Conservation (phyloP, 35 echinoderm and acorn worm genomes). For the Apostichopus californicus region DNA sequence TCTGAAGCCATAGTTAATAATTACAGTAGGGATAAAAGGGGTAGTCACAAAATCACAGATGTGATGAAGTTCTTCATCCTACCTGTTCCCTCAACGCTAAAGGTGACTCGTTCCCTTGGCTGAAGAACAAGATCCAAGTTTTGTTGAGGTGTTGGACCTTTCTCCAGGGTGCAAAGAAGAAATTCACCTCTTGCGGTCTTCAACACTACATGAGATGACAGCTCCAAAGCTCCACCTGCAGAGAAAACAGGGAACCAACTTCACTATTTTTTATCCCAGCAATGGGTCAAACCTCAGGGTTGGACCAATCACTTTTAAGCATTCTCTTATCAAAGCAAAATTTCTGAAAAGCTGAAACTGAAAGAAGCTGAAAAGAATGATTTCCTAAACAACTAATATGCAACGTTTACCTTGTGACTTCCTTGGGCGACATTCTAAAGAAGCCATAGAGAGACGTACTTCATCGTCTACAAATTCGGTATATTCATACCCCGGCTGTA, state of each 20-base stretch:
- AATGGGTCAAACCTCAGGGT: no score
- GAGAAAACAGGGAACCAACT: no score
- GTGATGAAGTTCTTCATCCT: not conserved
- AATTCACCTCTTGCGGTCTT: conserved; percentile 28
- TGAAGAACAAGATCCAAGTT: conserved; percentile 20
- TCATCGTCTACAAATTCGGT: conserved; percentile 41
- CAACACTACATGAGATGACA: conserved; percentile 31
- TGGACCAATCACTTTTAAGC: no score
- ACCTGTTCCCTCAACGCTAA: conserved; percentile 43
- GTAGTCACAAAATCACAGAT: no score
- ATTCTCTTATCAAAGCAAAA: no score
- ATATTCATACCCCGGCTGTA: conserved; percentile 54
- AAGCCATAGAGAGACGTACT: conserved; percentile 42
- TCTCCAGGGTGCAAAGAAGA: conserved; percentile 32
- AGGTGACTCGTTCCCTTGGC: conserved; percentile 41
- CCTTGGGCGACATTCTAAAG: conserved; percentile 40
- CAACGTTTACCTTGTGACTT: not conserved
- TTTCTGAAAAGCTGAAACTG: no score
- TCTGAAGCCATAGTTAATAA: no score
- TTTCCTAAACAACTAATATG: no score
- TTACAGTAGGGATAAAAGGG: no score
- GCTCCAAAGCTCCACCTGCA: not conserved
- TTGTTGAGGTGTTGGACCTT: conserved; percentile 42
- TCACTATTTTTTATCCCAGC: no score
- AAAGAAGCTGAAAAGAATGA: no score